A percentile compares a stretch with the other conserved stretches of the same genome.
phyloP scores from a whole-genome alignment of 2,113 vertebrate species.

The Dipodomys merriami region DNA sequence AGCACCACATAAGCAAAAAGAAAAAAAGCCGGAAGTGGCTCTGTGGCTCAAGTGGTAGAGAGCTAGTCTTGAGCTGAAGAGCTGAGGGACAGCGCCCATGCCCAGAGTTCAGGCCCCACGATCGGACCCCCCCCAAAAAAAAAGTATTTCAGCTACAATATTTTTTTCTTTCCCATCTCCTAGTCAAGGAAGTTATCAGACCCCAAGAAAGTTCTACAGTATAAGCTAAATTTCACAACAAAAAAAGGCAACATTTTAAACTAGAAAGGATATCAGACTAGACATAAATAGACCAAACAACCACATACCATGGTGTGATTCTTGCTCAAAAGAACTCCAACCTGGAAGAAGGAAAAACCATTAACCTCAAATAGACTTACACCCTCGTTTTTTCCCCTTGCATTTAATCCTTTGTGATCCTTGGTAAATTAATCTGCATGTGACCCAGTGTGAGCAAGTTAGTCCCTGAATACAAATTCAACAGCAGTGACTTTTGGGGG shows the following conservation, averaged over 20 bases:
- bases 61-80: too few relatives aligned
- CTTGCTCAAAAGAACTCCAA: conserved; percentile 25
- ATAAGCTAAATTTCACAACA: conserved; percentile 16
- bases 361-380: conserved; percentile 1
- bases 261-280: conserved; percentile 14
- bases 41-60: too few relatives aligned
- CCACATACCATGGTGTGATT: conserved; percentile 41
- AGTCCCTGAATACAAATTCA: neutral
- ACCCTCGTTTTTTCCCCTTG: neutral
- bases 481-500: neutral
- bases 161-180: conserved; percentile 22
- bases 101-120: too few relatives aligned
- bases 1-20: too few relatives aligned
- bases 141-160: neutral
- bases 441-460: neutral
- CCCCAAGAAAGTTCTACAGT: neutral
- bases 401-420: neutral
- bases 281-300: conserved; percentile 45
- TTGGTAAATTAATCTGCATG: neutral
- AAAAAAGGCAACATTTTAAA: conserved; percentile 29
- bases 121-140: neutral
- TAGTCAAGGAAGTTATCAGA: neutral
- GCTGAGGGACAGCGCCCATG: too few relatives aligned
- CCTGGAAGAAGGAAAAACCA: conserved; percentile 52
- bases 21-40: too few relatives aligned